phyloP scores from a whole-genome alignment of 2,888 invertebrate species.

The Cloeon dipterum region DNA sequence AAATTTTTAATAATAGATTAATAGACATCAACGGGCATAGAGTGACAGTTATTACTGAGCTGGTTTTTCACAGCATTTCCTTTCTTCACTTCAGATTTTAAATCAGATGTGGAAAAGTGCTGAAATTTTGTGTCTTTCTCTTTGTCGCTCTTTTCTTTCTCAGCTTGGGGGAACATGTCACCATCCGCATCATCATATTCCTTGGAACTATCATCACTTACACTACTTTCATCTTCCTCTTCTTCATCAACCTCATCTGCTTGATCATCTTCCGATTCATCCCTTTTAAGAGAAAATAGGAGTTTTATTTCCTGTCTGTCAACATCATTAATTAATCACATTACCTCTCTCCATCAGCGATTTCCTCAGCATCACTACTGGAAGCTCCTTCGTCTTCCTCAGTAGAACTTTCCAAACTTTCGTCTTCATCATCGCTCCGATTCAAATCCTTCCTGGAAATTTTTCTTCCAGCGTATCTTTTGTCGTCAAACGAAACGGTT shows the following conservation, averaged over 20 bases:
- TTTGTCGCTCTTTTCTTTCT: neutral
- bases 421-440: neutral
- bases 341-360: too few relatives aligned
- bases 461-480: neutral
- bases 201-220: neutral
- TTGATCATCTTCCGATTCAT: too few relatives aligned
- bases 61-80: slow-evolving; percentile 17
- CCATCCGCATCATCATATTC: neutral
- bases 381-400: too few relatives aligned
- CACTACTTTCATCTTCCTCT: too few relatives aligned
- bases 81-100: slow-evolving; percentile 14
- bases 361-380: too few relatives aligned
- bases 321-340: too few relatives aligned
- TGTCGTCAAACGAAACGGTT: neutral
- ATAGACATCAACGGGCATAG: neutral
- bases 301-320: too few relatives aligned
- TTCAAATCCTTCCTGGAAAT: neutral
- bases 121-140: neutral
- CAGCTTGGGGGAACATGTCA: neutral
- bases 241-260: too few relatives aligned
- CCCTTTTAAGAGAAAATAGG: too few relatives aligned
- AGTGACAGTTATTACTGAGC: slow-evolving; percentile 10
- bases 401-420: neutral
- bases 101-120: neutral
- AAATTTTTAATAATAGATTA: slow-evolving; percentile 9